Evolutionary conservation across 37 sponge, comb jelly and placozoan species (phyloP).

Genomic region (Oscarella lobularis): DNA sequence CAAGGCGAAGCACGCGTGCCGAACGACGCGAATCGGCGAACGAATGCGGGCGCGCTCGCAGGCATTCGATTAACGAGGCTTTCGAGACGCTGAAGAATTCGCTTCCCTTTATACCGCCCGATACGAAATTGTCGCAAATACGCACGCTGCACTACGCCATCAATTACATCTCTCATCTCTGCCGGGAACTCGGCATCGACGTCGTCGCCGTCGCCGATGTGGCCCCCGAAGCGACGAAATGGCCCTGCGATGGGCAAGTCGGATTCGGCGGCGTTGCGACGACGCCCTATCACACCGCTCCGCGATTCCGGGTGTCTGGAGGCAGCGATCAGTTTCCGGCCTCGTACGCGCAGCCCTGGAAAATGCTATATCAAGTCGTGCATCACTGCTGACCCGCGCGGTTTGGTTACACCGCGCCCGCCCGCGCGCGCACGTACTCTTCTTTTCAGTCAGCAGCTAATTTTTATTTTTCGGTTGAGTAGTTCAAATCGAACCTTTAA

Average conservation of each 20-base stretch:
- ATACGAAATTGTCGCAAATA: background rate
- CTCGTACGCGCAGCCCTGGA: too few relatives aligned
- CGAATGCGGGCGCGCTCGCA: background rate
- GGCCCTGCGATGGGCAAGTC: background rate
- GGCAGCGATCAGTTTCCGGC: too few relatives aligned
- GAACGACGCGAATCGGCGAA: background rate
- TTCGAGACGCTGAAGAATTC: background rate
- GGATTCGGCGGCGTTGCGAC: background rate
- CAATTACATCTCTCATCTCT: background rate
- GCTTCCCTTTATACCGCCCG: constrained; percentile 6
- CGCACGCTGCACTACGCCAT: background rate
- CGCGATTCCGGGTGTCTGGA: too few relatives aligned
- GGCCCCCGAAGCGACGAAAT: background rate
- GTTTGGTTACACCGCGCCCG: too few relatives aligned
- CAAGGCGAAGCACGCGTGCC: background rate
- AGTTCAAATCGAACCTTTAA: too few relatives aligned
- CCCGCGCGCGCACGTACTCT: too few relatives aligned
- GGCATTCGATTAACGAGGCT: background rate
- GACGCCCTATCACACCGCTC: too few relatives aligned
- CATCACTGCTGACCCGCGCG: too few relatives aligned
- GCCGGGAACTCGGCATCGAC: background rate
- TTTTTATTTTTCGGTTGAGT: too few relatives aligned
- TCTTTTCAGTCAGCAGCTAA: too few relatives aligned
- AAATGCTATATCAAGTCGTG: too few relatives aligned
- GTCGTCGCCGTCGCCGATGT: background rate